Percentiles rank a stretch among this genome's conserved stretches.
Evolutionary conservation across 2,888 invertebrate genomes (phyloP).

Genomic region (Apocheima hispidaria): DNA sequence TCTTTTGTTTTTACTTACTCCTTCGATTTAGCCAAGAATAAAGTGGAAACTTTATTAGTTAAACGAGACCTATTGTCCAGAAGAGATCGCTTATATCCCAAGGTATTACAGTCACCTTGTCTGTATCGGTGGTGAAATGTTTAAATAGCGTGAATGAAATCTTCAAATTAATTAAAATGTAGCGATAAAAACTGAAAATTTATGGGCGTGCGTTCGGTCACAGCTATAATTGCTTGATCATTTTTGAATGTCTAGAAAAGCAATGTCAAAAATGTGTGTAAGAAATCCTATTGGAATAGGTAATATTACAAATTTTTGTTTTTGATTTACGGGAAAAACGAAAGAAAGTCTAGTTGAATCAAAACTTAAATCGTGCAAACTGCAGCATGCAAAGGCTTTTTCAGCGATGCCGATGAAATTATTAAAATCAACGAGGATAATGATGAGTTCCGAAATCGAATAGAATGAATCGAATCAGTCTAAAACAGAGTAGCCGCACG

Average conservation of each 20-base stretch:
- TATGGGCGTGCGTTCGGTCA: no score
- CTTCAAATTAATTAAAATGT: slow-evolving; percentile 12
- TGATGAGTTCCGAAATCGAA: slow-evolving; percentile 52
- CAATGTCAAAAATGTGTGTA: no score
- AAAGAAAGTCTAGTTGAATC: background rate
- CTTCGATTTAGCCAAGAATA: slow-evolving; percentile 53
- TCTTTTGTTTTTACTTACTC: slow-evolving; percentile 77
- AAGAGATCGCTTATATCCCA: slow-evolving; percentile 30
- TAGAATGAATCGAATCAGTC: slow-evolving; percentile 60
- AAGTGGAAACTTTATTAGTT: slow-evolving; percentile 46
- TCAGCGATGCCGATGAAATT: slow-evolving; percentile 37
- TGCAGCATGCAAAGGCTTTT: slow-evolving; percentile 33
- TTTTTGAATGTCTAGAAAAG: no score
- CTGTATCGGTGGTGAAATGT: slow-evolving; percentile 12
- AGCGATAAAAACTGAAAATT: no score
- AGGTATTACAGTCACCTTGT: slow-evolving; percentile 24
- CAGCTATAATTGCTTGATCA: no score
- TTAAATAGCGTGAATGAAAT: slow-evolving; percentile 5
- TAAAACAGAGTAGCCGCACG: slow-evolving; percentile 71
- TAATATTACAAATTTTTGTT: background rate
- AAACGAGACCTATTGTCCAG: slow-evolving; percentile 39
- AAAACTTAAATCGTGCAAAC: slow-evolving; percentile 19
- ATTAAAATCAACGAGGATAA: slow-evolving; percentile 50
- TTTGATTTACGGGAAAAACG: background rate
- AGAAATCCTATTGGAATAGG: no score